Percentiles rank a stretch among this genome's conserved stretches.
Evolutionary conservation across 2,888 invertebrate species (phyloP).

Genomic region (Carpatolechia fugitivella): DNA sequence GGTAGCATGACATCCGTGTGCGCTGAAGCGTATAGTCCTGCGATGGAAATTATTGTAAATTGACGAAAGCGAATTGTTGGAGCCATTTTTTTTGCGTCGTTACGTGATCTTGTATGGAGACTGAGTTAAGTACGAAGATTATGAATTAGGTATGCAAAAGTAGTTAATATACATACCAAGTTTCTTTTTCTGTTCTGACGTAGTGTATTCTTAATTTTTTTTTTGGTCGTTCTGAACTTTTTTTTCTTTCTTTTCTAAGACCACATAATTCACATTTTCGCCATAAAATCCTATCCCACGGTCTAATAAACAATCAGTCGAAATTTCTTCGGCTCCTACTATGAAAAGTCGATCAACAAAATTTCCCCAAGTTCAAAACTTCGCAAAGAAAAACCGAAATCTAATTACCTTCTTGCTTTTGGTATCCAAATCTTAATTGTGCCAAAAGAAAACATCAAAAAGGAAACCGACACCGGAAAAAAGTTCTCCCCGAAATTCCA

Average conservation of each 20-base stretch:
- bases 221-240: too few relatives aligned
- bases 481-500: background rate
- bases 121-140: background rate
- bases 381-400: conserved; percentile 3
- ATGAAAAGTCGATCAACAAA: background rate
- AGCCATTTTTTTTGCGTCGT: conserved; percentile 27
- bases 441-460: conserved; percentile 30
- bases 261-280: too few relatives aligned
- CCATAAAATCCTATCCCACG: too few relatives aligned
- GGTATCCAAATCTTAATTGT: conserved; percentile 12
- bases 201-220: too few relatives aligned
- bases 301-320: too few relatives aligned
- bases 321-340: background rate
- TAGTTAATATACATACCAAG: background rate
- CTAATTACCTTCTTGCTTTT: conserved; percentile 6
- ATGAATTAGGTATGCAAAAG: background rate
- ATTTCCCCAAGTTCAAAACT: background rate
- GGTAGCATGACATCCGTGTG: conserved; percentile 43
- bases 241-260: too few relatives aligned
- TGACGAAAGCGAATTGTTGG: conserved; percentile 40
- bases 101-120: conserved; percentile 1
- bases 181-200: background rate
- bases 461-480: conserved; percentile 25
- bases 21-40: conserved; percentile 37
- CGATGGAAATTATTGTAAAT: conserved; percentile 45